Evolutionary conservation across 2,113 vertebrate species (phyloP).

Genomic region (Macrotis lagotis): DNA sequence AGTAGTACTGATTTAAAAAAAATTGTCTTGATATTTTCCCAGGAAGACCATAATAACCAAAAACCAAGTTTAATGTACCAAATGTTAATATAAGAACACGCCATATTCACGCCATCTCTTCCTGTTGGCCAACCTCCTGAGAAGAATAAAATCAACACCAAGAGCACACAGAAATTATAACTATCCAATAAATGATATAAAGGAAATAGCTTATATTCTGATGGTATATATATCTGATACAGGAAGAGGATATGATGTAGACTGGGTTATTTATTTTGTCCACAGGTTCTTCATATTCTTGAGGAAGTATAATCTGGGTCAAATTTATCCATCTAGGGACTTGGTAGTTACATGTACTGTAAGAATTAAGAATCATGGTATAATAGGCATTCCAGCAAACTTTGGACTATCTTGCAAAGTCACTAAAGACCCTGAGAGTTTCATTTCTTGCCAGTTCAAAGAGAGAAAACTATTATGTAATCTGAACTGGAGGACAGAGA

Average conservation of each 20-base stretch:
- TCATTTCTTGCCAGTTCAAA: neutral
- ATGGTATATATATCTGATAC: neutral
- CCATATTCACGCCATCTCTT: neutral
- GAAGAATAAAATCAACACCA: neutral
- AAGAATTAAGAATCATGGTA: neutral
- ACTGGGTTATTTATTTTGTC: neutral
- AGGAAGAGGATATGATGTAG: neutral
- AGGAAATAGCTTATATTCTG: neutral
- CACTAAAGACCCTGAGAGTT: neutral
- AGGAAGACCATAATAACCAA: slow-evolving; percentile 37
- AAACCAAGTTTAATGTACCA: slow-evolving; percentile 33
- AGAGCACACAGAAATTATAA: neutral
- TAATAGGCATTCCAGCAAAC: neutral
- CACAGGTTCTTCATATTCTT: neutral
- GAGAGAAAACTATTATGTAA: neutral
- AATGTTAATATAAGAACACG: neutral
- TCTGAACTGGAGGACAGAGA: neutral
- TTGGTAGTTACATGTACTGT: neutral
- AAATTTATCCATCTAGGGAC: neutral
- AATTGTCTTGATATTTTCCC: neutral
- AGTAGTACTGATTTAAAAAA: slow-evolving; percentile 53
- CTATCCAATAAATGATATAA: neutral
- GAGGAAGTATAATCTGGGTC: neutral
- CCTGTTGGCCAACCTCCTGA: neutral
- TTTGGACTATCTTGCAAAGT: neutral